Conservation (phyloP, 2,888 invertebrate species). For the Crocallis elinguaria region DNA sequence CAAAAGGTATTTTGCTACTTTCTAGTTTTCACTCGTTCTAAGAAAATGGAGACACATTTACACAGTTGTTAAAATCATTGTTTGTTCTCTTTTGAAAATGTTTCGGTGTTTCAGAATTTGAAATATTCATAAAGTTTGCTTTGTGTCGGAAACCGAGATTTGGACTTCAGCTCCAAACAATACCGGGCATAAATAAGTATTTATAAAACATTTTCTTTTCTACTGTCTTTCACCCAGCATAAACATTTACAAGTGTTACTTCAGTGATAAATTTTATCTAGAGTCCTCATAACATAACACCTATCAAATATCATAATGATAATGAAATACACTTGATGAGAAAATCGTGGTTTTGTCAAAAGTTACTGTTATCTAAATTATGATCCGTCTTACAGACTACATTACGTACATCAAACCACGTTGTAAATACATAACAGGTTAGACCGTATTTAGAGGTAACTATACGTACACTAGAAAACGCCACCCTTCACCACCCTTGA, state of each 20-base stretch:
- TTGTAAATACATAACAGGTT: conserved; percentile 11
- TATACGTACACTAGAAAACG: neutral
- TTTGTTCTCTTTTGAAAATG: conserved; percentile 15
- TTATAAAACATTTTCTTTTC: neutral
- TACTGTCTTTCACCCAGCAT: neutral
- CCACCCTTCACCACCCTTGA: neutral
- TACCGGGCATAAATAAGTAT: conserved; percentile 1
- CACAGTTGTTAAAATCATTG: conserved; percentile 17
- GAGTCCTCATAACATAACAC: neutral
- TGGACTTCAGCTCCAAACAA: conserved; percentile 10
- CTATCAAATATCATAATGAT: conserved; percentile 1
- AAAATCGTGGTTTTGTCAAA: conserved; percentile 2
- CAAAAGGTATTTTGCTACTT: conserved; percentile 31
- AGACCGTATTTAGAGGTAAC: neutral
- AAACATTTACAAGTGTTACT: neutral
- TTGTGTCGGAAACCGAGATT: conserved; percentile 11
- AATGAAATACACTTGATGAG: neutral
- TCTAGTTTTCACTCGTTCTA: conserved; percentile 31
- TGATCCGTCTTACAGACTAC: conserved; percentile 6
- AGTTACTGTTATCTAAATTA: neutral
- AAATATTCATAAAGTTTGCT: conserved; percentile 19
- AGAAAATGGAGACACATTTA: conserved; percentile 2
- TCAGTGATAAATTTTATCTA: neutral
- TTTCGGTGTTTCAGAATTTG: conserved; percentile 4
- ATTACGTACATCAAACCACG: conserved; percentile 1